These are phyloP conservation scores for Andrena haemorrhoa DNA, from an alignment of 2,888 invertebrate genomes.

Conservation along the genomic window DNA sequence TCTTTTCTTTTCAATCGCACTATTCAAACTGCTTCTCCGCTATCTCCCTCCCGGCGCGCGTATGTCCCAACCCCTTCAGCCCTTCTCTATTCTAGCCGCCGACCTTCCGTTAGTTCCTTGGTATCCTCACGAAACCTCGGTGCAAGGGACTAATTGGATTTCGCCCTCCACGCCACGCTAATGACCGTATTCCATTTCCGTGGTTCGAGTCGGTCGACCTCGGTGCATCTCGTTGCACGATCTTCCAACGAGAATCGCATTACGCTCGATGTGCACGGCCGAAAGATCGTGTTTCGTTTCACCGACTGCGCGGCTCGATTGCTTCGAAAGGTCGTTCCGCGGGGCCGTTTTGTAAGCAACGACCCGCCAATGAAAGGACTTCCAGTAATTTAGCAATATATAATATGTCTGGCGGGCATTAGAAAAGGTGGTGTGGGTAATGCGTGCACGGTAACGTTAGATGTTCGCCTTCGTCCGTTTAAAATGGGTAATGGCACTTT, in stretches of 20 bases:
- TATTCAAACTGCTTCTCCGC: conserved; percentile 1
- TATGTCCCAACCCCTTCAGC: not conserved
- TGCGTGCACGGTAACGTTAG: not conserved
- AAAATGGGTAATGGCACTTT: no score
- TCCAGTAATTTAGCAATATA: conserved; percentile 36
- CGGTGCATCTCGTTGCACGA: conserved; percentile 69
- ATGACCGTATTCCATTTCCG: conserved; percentile 75
- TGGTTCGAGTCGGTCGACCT: conserved; percentile 62
- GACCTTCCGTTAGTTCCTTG: conserved; percentile 35
- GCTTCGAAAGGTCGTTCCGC: conserved; percentile 44
- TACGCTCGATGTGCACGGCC: conserved; percentile 51
- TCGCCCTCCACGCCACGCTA: conserved; percentile 66
- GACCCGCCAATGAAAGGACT: conserved; percentile 8
- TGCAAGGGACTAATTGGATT: conserved; percentile 72
- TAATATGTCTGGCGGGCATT: not conserved
- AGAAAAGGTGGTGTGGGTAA: not conserved
- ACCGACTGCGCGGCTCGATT: conserved; percentile 48
- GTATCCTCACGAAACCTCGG: conserved; percentile 63
- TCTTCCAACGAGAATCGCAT: conserved; percentile 71
- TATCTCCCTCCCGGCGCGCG: not conserved
- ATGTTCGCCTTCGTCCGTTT: no score
- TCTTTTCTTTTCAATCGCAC: conserved; percentile 34
- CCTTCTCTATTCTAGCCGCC: not conserved
- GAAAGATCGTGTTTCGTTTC: conserved; percentile 64
- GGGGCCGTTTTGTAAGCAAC: conserved; percentile 1